Percentiles rank a stretch among this genome's conserved stretches.
Evolutionary conservation across 2,888 invertebrate genomes (phyloP).

Genomic region (Tipula unca): DNA sequence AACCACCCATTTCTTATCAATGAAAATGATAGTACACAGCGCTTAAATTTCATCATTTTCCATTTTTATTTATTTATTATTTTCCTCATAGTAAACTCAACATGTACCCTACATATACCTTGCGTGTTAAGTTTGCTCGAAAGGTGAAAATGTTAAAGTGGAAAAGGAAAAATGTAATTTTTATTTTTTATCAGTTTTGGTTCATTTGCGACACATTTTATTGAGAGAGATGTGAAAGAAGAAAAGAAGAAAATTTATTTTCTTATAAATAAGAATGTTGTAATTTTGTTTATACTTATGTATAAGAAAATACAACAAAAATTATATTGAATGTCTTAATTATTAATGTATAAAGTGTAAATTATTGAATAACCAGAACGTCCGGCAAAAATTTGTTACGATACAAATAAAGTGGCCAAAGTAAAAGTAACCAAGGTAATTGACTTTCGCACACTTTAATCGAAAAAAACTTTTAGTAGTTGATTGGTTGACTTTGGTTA

Average conservation of each 20-base stretch:
- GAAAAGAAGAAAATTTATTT: not conserved
- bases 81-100: not conserved
- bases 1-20: not conserved
- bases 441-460: too few species aligned
- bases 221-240: not conserved
- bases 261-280: not conserved
- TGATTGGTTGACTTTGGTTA: too few species aligned
- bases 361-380: not conserved
- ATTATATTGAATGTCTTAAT: not conserved
- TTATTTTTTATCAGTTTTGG: not conserved
- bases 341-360: not conserved
- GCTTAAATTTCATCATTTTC: not conserved
- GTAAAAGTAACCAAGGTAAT: too few species aligned
- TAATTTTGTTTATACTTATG: not conserved
- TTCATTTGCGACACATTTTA: not conserved
- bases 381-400: too few species aligned
- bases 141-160: not conserved
- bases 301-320: not conserved
- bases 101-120: not conserved
- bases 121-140: not conserved
- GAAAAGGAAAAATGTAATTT: not conserved
- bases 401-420: too few species aligned
- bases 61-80: not conserved
- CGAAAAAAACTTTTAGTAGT: too few species aligned
- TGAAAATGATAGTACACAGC: not conserved